These are phyloP conservation scores for Clostera curtula DNA, from an alignment of 2,888 invertebrate species.

Conservation along the genomic window DNA sequence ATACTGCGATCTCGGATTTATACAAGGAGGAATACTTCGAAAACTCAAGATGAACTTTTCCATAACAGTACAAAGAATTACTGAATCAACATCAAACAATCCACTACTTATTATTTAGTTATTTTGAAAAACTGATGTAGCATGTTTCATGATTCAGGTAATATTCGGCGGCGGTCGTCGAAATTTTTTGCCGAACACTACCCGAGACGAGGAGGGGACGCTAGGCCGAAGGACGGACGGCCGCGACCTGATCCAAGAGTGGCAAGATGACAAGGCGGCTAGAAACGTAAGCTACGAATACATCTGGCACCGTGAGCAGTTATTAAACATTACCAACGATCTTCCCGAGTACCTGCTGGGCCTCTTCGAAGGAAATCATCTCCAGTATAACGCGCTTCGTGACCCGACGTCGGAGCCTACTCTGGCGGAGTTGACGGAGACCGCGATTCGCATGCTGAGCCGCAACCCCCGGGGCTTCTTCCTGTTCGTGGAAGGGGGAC, in stretches of 20 bases:
- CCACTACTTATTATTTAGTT: no score
- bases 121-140: no score
- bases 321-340: slow-evolving; percentile 47
- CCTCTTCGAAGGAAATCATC: slow-evolving; percentile 75
- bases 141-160: no score
- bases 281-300: slow-evolving; percentile 52
- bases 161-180: slow-evolving; percentile 83
- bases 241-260: slow-evolving; percentile 78
- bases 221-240: slow-evolving; percentile 70
- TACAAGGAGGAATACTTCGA: no score
- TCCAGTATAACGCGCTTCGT: slow-evolving; percentile 78
- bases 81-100: no score
- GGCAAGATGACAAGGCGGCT: slow-evolving; percentile 66
- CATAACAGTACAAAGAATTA: no score
- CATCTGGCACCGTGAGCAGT: slow-evolving; percentile 73
- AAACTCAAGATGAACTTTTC: no score
- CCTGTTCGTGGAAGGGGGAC: slow-evolving; percentile 81
- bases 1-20: no score
- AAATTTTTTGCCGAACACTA: slow-evolving; percentile 73
- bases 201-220: slow-evolving; percentile 63
- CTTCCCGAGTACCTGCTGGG: slow-evolving; percentile 78
- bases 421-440: slow-evolving; percentile 59
- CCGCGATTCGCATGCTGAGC: slow-evolving; percentile 80
- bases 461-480: slow-evolving; percentile 81
- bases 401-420: slow-evolving; percentile 73